Conservation (phyloP, 2,113 vertebrate genomes). For the Rhabdomys dilectus region DNA sequence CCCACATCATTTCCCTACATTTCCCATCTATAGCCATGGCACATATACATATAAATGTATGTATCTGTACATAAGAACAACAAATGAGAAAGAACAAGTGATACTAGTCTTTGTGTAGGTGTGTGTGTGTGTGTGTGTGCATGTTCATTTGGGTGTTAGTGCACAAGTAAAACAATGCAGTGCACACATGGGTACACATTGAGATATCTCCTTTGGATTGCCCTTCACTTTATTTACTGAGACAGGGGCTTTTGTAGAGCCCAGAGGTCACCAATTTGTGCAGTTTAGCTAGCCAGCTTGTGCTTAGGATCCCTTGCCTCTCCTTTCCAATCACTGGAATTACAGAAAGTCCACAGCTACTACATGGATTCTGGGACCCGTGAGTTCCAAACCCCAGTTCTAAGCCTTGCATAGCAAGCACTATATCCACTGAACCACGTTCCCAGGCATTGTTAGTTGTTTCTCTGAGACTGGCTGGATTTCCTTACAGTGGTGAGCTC, state of each 20-base stretch:
- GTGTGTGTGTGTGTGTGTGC: not conserved
- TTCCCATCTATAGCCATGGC: not conserved
- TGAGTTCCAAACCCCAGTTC: not conserved
- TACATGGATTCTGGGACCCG: not conserved
- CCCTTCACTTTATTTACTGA: too few relatives aligned
- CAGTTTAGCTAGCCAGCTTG: not conserved
- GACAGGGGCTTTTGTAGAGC: not conserved
- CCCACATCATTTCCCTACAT: not conserved
- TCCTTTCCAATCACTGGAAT: not conserved
- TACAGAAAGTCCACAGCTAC: not conserved
- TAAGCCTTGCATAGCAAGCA: not conserved
- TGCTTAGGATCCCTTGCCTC: too few relatives aligned
- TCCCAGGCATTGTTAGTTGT: not conserved
- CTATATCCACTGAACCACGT: not conserved
- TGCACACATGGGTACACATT: not conserved
- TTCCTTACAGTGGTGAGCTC: not conserved
- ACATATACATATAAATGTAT: not conserved
- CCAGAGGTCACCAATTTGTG: not conserved
- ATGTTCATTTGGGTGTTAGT: not conserved
- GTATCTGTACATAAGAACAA: not conserved
- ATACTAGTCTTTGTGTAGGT: not conserved
- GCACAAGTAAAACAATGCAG: not conserved
- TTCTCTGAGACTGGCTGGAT: not conserved
- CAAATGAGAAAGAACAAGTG: not conserved
- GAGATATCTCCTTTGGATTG: not conserved